phyloP scores from a whole-genome alignment of 2,888 invertebrate species.

The Spodoptera littoralis region DNA sequence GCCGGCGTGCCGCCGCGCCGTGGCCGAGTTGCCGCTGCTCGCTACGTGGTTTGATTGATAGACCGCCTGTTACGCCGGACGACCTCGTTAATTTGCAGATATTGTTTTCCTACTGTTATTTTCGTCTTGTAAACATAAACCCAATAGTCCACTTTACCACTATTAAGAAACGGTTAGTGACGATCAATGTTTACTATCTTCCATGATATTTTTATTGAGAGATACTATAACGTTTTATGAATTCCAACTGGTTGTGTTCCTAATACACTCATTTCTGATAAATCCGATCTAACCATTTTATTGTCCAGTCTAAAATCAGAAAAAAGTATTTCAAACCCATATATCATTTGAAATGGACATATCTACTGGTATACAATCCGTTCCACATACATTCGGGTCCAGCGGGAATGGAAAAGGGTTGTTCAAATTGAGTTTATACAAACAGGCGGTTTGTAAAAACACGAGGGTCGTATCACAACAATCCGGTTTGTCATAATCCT shows the following conservation, averaged over 20 bases:
- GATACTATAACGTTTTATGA: slow-evolving; percentile 1
- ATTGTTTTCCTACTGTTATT: slow-evolving; percentile 73
- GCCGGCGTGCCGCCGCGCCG: slow-evolving; percentile 53
- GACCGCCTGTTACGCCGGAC: slow-evolving; percentile 81
- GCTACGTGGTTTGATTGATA: slow-evolving; percentile 78
- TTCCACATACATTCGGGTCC: slow-evolving; percentile 24
- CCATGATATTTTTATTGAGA: slow-evolving; percentile 13
- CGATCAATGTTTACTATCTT: slow-evolving; percentile 3
- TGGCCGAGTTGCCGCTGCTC: slow-evolving; percentile 45
- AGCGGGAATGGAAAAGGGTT: slow-evolving; percentile 36
- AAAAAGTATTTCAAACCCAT: slow-evolving; percentile 12
- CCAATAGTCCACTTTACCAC: slow-evolving; percentile 37
- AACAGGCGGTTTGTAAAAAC: slow-evolving; percentile 48
- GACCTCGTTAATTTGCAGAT: slow-evolving; percentile 74
- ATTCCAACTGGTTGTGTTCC: neutral
- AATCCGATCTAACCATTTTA: neutral
- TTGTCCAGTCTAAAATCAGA: slow-evolving; percentile 1
- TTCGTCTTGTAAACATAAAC: slow-evolving; percentile 58
- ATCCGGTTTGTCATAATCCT: slow-evolving; percentile 36
- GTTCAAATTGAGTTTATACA: slow-evolving; percentile 47
- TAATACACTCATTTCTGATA: slow-evolving; percentile 3
- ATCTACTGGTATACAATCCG: slow-evolving; percentile 9
- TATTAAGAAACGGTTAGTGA: slow-evolving; percentile 19
- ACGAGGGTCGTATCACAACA: slow-evolving; percentile 37
- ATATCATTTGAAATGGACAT: slow-evolving; percentile 19